Base-by-base conservation (phyloP, 1,140 invertebrate species). In the Maniola jurtina region DNA sequence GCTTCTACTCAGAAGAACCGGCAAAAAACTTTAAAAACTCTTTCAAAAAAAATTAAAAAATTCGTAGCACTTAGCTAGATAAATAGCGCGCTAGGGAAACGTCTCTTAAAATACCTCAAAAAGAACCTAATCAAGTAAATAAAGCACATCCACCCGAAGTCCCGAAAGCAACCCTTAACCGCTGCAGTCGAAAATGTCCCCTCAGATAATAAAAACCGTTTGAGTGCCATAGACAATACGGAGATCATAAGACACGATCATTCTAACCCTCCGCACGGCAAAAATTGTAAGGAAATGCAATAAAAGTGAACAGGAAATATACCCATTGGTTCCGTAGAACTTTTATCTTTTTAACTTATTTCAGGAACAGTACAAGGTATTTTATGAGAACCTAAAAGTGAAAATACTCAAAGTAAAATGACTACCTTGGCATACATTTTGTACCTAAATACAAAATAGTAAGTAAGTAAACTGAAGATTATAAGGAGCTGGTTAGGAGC, bases 141-240 rank as follows among this genome's bases (percentile, higher is more conserved):
- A 52, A 52, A 52, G 14, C 48, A 52, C 48, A 52, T 52, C 42
- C 42, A 7, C 42, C 42, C 38, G 13, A 45, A 74, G 68, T 75
- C 73, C 73, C 73, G 73, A 78, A 75, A 81, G 82, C 76, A 84
- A 77, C 85, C 79, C 85, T 85, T 85, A 81, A 84, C 80, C 76
- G 79, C 61, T 73, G 66, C 81, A 77, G 75, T 85, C 83, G 82
- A 86, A 84, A 88, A 79, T 69, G 73, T 73, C 84, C 86, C 86
- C 84, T 73, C 85, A 83, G 84, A 86, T 82, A 86, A 88, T 89
- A 89, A 88, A 89, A 89, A 88, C 79, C 75, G 77, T 83, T 83
- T 81, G 66, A 74, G 68, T 72, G 78, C 79, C 71, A 75, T 87
- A 86, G 82, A 89, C 83, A 86, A 87, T 88, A 81, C 76, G 83